Base-by-base conservation (phyloP, 1,140 invertebrate genomes). In the Cydia fagiglandana region DNA sequence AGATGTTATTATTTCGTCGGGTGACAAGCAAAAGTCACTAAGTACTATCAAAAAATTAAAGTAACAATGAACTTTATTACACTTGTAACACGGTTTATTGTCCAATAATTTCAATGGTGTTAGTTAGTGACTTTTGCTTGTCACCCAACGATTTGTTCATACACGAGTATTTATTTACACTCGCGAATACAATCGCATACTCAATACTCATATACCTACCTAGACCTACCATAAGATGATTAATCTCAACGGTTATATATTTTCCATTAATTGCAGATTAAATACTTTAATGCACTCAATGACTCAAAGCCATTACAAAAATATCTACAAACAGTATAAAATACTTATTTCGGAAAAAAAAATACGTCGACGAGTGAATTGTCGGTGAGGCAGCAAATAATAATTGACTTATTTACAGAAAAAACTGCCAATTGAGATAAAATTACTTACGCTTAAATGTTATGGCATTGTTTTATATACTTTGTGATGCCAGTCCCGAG, bases 391-490 rank as follows among this genome's bases (percentile, higher is more conserved):
- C 73, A 15, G 45, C n/a, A 53, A 73, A 53, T 73, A 73, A 73
- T 50, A 70, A 70, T 70, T 70, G 28, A 70, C 28, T n/a, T 41
- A 70, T 70, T 70, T 70, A 41, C 66, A n/a, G n/a, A 38, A 70
- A 38, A 70, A 17, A 41, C 66, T 38, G 30, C 30, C 66, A 38
- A 70, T 70, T 70, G 66, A 70, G 30, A 70, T 45, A 70, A 70
- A 70, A 70, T 70, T 70, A 70, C 66, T 38, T 38, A 70, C 34
- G 64, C 28, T 38, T 68, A 68, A 64, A 68, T 70, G 66, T 30
- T 34, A 70, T 45, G 15, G 66, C 66, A 45, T 38, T 34, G 64
- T 68, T 34, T 10, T 70, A 17, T 34, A 34, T 70, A 70, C 15
- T 61, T 70, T 70, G 66, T 70, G 34, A 70, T 38, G 66, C 0